A percentile compares a stretch with the other conserved stretches of the same genome.
Conservation (phyloP, 2,113 vertebrate genomes). For the Proterorhinus semilunaris region DNA sequence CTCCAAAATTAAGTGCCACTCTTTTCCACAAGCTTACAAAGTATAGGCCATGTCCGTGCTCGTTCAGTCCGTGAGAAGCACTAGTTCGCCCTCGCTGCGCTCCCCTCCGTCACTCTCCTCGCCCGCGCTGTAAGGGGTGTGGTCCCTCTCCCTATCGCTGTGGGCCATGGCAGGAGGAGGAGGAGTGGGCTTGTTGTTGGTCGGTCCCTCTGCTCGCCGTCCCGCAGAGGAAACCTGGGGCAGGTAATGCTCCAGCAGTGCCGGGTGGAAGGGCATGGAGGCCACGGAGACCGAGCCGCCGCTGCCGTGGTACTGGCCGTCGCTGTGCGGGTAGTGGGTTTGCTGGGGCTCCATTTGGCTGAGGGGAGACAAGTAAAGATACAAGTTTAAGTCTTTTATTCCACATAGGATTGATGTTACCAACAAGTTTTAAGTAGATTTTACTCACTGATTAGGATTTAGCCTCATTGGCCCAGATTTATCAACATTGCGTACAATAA, state of each 20-base stretch:
- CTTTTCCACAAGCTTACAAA: conserved; percentile 15
- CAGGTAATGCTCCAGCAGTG: conserved; percentile 86
- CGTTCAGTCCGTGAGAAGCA: conserved; percentile 90
- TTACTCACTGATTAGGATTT: too few species aligned
- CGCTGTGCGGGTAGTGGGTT: conserved; percentile 78
- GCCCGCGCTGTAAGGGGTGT: conserved; percentile 86
- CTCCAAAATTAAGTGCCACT: conserved; percentile 1
- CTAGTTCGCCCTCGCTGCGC: conserved; percentile 90
- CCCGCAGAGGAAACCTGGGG: conserved; percentile 67
- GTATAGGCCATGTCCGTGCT: not conserved
- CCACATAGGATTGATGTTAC: too few species aligned
- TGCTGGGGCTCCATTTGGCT: conserved; percentile 85
- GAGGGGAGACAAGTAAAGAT: conserved; percentile 18
- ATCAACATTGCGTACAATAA: too few species aligned
- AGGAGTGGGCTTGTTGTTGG: conserved; percentile 51
- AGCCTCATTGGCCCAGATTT: too few species aligned
- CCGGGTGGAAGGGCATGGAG: conserved; percentile 78
- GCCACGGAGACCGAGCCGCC: conserved; percentile 72
- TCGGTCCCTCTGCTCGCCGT: conserved; percentile 73
- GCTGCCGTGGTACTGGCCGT: conserved; percentile 78
- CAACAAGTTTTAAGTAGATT: too few species aligned
- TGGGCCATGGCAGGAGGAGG: conserved; percentile 37
- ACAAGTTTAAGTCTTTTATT: not conserved
- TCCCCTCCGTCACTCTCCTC: conserved; percentile 89
- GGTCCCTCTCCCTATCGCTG: conserved; percentile 60